These are phyloP conservation scores for Cataglyphis cursor DNA, from an alignment of 2,888 invertebrate species.

Conservation along the genomic window DNA sequence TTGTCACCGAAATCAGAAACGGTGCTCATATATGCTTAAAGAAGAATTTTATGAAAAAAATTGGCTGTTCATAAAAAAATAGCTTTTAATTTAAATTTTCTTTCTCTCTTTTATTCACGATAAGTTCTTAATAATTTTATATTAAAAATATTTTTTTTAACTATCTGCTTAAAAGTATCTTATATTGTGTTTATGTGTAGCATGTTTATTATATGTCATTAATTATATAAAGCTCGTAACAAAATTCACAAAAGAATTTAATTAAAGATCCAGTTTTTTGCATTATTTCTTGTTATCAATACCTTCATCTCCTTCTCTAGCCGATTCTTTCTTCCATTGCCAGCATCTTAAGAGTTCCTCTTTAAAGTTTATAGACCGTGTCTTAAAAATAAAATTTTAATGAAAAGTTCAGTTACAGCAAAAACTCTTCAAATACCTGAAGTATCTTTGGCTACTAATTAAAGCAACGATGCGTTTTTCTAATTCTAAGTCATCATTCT, in stretches of 20 bases:
- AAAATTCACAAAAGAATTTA: neutral
- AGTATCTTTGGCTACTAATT: neutral
- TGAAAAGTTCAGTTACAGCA: neutral
- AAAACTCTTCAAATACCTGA: slow-evolving; percentile 9
- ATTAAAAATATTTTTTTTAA: neutral
- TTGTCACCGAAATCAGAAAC: slow-evolving; percentile 6
- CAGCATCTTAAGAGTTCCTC: neutral
- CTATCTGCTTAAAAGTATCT: neutral
- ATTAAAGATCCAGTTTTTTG: neutral
- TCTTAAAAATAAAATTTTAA: neutral
- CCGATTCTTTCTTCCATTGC: neutral
- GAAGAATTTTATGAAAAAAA: neutral
- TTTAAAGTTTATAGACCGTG: neutral
- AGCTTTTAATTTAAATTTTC: neutral
- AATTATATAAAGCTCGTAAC: neutral
- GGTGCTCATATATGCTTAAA: neutral
- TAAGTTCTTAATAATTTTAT: neutral
- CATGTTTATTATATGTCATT: neutral
- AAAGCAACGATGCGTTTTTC: neutral
- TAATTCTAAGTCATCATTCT: neutral
- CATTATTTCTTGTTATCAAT: neutral
- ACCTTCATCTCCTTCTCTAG: neutral
- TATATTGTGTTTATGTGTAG: neutral
- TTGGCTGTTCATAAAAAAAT: no score
- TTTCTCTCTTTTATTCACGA: neutral